Base-by-base conservation (phyloP, 1,140 invertebrate species). In the Dinoponera quadriceps region DNA sequence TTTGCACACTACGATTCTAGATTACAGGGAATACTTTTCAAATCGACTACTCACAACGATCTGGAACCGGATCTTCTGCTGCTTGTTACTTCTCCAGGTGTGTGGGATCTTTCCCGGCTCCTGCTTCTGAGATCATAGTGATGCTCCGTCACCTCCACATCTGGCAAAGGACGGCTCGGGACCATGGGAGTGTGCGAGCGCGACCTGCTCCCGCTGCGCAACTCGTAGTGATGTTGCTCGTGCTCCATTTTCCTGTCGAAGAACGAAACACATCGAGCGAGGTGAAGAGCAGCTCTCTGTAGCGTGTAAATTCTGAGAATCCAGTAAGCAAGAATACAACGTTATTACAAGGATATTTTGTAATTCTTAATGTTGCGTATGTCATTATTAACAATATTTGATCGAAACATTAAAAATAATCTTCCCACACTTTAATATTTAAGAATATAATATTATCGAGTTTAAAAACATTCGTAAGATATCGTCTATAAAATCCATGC, bases 171-270 rank as follows among this genome's bases (percentile, higher is more conserved):
- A 65, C 65, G 87, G 55, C 27, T 91, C 20, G 87, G 77, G 22
- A 92, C 71, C 86, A 92, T 90, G 1, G 94, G 94, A 44, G 93
- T 94, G 62, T 91, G 90, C 5, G 94, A 94, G 44, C 94, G 89
- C 27, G 94, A 94, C 82, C 93, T 90, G 69, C 93, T 94, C 33
- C 92, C 89, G 72, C 90, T 94, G 71, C 93, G 85, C 75, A 94
- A 73, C 59, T 93, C 93, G 80, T 94, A 94, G 55, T 91, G 86
- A 83, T 91, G 92, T 51, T 90, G 91, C 27, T 93, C 92, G 44
- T 68, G 86, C 38, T 93, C 93, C 93, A 94, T 94, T 38, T 27
- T 90, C 25, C 91, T 92, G n/a, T 2, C 11, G 60, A 69, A 82
- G 29, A 72, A 38, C 29, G n/a, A 60, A 60, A 18, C 11, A 51